Evolutionary conservation across 2,797 vertebrate genomes (phyloP).

Genomic region (Ctenopoma kingsleyae): DNA sequence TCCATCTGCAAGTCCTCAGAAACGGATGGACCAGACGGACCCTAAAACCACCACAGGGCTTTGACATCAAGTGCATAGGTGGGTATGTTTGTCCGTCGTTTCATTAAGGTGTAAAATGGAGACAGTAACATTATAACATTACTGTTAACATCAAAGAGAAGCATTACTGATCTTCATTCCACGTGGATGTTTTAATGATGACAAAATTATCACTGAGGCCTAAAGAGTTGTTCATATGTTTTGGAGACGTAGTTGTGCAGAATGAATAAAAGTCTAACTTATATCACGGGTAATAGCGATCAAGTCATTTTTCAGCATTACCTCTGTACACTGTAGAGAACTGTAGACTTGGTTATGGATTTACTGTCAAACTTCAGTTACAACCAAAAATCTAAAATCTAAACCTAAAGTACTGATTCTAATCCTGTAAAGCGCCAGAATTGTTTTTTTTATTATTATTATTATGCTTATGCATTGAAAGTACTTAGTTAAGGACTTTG

Average conservation of each 20-base stretch:
- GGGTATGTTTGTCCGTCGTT: slow-evolving; percentile 27
- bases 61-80: slow-evolving; percentile 93
- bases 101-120: not conserved
- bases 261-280: too few species aligned
- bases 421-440: not conserved
- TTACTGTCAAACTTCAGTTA: too few species aligned
- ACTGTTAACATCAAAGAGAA: not conserved
- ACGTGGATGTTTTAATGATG: not conserved
- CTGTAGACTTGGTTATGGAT: too few species aligned
- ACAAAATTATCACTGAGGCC: not conserved
- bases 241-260: not conserved
- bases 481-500: not conserved
- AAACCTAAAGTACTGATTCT: not conserved
- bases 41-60: slow-evolving; percentile 91
- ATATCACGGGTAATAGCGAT: too few species aligned
- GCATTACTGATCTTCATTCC: not conserved
- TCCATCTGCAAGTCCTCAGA: slow-evolving; percentile 92
- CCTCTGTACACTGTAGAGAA: too few species aligned
- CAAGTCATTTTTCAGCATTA: too few species aligned
- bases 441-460: too few species aligned
- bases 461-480: not conserved
- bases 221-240: not conserved
- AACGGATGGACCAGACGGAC: slow-evolving; percentile 92
- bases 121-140: not conserved
- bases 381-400: too few species aligned